Percentiles rank a stretch among this genome's conserved stretches.
Evolutionary conservation across 2,888 invertebrate species (phyloP).

Genomic region (Tipula helvola): DNA sequence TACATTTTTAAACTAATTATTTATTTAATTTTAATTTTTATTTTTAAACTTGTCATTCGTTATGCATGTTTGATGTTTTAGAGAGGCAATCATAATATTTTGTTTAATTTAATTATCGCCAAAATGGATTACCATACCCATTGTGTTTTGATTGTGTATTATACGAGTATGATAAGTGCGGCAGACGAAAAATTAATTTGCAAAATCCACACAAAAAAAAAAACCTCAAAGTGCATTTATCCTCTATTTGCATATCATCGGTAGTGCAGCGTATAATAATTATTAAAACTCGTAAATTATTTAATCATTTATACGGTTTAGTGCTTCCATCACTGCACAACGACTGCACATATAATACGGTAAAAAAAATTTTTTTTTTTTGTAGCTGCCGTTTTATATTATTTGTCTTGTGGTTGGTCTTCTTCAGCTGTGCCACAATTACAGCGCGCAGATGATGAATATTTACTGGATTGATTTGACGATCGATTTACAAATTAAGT

Average conservation of each 20-base stretch:
- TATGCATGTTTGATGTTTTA: not conserved
- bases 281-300: not conserved
- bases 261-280: not conserved
- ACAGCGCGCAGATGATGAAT: not conserved
- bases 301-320: not conserved
- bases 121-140: not conserved
- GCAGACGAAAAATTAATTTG: not conserved
- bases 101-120: not conserved
- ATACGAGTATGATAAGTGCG: not conserved
- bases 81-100: not conserved
- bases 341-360: not conserved
- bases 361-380: not conserved
- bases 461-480: not conserved
- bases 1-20: constrained; percentile 1
- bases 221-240: not conserved
- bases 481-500: not conserved
- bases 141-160: not conserved
- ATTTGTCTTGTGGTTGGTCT: not conserved
- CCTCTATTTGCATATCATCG: not conserved
- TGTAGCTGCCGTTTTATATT: not conserved
- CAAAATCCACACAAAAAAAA: not conserved
- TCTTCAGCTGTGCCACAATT: not conserved
- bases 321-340: not conserved
- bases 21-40: not conserved
- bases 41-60: not conserved